These are phyloP conservation scores for Cyanoramphus novaezelandiae DNA, from an alignment of 2,113 vertebrate genomes.

Conservation along the genomic window DNA sequence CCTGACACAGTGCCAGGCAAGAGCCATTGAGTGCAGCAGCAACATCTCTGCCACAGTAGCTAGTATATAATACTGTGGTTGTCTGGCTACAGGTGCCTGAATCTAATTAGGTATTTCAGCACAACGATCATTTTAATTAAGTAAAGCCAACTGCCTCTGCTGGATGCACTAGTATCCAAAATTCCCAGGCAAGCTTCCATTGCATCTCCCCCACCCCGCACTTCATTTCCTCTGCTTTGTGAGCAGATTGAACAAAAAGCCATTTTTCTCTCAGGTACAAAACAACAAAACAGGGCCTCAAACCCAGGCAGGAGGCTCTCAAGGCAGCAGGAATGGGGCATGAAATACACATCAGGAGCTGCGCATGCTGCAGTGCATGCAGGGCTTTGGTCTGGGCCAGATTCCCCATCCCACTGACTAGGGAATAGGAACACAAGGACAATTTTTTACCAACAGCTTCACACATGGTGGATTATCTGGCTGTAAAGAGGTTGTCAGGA, in stretches of 20 bases:
- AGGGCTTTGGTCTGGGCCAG: not conserved
- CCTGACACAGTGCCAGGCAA: not conserved
- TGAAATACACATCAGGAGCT: not conserved
- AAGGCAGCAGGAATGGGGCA: not conserved
- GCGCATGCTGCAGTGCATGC: not conserved
- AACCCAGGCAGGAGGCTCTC: not conserved
- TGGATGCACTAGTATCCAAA: not conserved
- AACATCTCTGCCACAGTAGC: not conserved
- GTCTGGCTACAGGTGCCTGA: slow-evolving; percentile 47
- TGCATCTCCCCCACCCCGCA: not conserved
- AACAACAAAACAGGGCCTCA: not conserved
- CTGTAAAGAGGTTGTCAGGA: not conserved
- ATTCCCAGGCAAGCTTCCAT: slow-evolving; percentile 14
- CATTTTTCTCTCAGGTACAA: not conserved
- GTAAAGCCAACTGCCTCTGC: slow-evolving; percentile 31
- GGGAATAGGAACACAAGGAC: not conserved
- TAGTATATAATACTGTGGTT: not conserved
- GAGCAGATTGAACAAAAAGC: not conserved
- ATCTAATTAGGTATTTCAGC: slow-evolving; percentile 51
- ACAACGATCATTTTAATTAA: slow-evolving; percentile 28
- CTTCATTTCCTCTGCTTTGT: not conserved
- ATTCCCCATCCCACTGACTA: not conserved
- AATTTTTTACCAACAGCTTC: not conserved
- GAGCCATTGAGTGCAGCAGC: not conserved
- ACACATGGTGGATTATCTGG: not conserved